Conservation (phyloP, 2,797 vertebrate genomes). For the Microctenopoma stevenorrisi region DNA sequence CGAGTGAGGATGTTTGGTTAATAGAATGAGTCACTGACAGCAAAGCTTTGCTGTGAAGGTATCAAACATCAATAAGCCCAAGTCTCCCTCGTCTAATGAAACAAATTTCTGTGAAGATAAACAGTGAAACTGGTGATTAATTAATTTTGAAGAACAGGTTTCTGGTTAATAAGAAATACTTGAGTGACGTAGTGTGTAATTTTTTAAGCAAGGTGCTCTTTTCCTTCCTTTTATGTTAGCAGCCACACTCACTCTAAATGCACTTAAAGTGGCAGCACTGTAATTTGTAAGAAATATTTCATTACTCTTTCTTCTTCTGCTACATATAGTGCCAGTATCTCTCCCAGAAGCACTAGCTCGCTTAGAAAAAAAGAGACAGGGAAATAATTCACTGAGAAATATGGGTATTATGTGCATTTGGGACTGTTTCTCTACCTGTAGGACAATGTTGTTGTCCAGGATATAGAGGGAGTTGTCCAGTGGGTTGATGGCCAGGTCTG, state of each 20-base stretch:
- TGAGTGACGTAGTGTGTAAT: constrained; percentile 21
- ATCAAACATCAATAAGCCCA: constrained; percentile 2
- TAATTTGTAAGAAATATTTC: constrained; percentile 43
- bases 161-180: neutral
- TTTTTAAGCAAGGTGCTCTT: constrained; percentile 37
- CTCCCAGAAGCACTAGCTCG: neutral
- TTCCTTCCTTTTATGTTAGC: constrained; percentile 43
- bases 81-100: constrained; percentile 20
- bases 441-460: constrained; percentile 97
- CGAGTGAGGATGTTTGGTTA: neutral
- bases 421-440: constrained; percentile 70
- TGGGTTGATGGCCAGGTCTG: constrained; percentile 94
- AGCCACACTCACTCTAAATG: constrained; percentile 33
- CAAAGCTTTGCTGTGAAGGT: constrained; percentile 1
- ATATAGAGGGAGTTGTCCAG: constrained; percentile 96
- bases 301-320: constrained; percentile 8
- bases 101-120: constrained; percentile 37
- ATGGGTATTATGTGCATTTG: neutral
- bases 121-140: constrained; percentile 29
- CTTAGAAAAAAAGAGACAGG: constrained; percentile 1
- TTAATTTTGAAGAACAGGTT: constrained; percentile 37
- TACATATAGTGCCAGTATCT: neutral
- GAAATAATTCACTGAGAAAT: constrained; percentile 2
- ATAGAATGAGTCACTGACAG: neutral
- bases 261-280: constrained; percentile 42